phyloP scores from a whole-genome alignment of 2,888 invertebrate species.

The Drosophila robusta region DNA sequence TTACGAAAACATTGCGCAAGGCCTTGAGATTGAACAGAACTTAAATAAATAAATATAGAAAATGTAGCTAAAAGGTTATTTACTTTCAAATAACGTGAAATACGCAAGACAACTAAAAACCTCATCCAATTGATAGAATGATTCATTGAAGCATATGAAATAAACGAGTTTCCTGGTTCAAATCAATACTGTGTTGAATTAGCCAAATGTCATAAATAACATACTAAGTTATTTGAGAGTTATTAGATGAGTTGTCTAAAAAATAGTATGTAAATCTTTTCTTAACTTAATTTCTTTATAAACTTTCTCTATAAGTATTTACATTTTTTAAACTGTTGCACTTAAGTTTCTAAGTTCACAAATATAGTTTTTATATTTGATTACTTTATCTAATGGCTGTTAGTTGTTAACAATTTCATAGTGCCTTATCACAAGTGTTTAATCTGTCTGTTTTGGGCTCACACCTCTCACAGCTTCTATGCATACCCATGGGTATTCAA shows the following conservation, averaged over 20 bases:
- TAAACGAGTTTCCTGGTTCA: neutral
- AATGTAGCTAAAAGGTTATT: neutral
- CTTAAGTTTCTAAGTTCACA: neutral
- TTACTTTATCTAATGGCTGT: neutral
- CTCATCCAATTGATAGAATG: neutral
- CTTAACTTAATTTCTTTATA: neutral
- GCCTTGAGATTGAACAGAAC: constrained; percentile 30
- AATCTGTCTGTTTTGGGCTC: constrained; percentile 7
- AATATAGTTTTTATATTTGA: neutral
- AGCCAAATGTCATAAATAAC: neutral
- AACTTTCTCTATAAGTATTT: neutral
- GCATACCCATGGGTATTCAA: neutral
- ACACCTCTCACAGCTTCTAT: constrained; percentile 1
- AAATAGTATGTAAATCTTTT: neutral
- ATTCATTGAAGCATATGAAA: neutral
- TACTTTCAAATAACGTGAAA: neutral
- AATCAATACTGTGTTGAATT: neutral
- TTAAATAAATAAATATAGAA: constrained; percentile 22
- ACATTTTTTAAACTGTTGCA: neutral
- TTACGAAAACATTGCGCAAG: constrained; percentile 37
- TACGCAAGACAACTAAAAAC: neutral
- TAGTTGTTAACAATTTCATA: neutral
- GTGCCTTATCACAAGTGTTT: constrained; percentile 13
- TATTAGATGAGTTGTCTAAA: neutral
- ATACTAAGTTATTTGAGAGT: neutral